Conservation (phyloP, 2,113 vertebrate genomes). For the Oryzias woworae region DNA sequence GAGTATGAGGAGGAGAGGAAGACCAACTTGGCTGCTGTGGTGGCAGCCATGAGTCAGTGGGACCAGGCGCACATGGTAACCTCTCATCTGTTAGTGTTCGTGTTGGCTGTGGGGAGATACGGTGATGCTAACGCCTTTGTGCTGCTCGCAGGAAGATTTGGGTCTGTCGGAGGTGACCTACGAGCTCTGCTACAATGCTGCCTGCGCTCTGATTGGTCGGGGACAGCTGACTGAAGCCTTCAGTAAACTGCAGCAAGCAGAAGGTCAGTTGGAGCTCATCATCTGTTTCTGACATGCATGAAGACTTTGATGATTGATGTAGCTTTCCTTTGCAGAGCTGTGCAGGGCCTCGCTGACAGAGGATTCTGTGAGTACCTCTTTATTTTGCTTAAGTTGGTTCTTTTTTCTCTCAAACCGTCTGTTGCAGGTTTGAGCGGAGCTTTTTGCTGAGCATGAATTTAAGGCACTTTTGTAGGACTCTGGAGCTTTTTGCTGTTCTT, state of each 20-base stretch:
- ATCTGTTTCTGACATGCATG: fast-evolving
- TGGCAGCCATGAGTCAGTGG: slow-evolving; percentile 94
- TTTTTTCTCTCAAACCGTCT: too few species aligned
- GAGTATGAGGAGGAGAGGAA: slow-evolving; percentile 98
- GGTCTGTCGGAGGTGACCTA: slow-evolving; percentile 91
- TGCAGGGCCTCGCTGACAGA: slow-evolving; percentile 89
- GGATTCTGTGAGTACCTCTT: slow-evolving; percentile 86
- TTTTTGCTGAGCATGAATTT: too few species aligned
- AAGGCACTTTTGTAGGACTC: too few species aligned
- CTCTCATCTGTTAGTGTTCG: slow-evolving; percentile 8
- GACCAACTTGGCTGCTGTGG: slow-evolving; percentile 94
- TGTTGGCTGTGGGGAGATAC: neutral
- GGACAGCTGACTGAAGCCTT: slow-evolving; percentile 85
- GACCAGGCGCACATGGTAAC: slow-evolving; percentile 84
- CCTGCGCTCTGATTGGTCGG: slow-evolving; percentile 91
- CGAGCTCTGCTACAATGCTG: slow-evolving; percentile 93
- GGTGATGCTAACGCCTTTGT: too few species aligned
- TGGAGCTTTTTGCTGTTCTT: too few species aligned
- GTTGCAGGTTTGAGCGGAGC: too few species aligned
- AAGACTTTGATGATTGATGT: neutral
- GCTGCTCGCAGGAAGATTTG: slow-evolving; percentile 83
- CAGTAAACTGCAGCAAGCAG: slow-evolving; percentile 89
- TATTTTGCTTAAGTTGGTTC: neutral
- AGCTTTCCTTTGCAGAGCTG: slow-evolving; percentile 78
- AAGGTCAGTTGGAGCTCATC: slow-evolving; percentile 78